A percentile compares a stretch with the other conserved stretches of the same genome.
Evolutionary conservation across 2,797 vertebrate species (phyloP).

Genomic region (Phoebastria nigripes): DNA sequence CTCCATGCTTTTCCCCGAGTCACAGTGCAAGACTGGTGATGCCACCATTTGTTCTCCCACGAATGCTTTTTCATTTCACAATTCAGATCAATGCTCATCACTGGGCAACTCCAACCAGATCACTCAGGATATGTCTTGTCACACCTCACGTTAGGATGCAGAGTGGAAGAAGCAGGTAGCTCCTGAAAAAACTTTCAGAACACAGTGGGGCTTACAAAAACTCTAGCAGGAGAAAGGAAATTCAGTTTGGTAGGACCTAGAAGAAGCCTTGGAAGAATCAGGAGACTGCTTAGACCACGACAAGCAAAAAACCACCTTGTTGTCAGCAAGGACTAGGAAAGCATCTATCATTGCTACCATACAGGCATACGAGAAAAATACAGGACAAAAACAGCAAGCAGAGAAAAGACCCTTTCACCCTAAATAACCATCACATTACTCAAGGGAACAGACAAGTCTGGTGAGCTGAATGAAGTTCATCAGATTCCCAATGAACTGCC

Average conservation of each 20-base stretch:
- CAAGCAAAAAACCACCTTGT: background rate
- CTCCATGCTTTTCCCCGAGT: accelerated
- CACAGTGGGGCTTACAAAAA: background rate
- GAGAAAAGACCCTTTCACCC: background rate
- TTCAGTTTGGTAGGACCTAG: background rate
- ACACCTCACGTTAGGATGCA: background rate
- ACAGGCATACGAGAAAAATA: background rate
- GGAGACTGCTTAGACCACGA: background rate
- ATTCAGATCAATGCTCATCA: background rate
- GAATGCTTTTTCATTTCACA: background rate
- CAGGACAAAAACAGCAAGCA: background rate
- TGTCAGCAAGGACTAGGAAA: background rate
- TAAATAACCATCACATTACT: background rate
- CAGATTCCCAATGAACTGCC: background rate
- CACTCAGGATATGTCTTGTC: background rate
- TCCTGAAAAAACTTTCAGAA: background rate
- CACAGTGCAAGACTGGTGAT: accelerated
- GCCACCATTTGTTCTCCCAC: background rate
- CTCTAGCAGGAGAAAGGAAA: background rate
- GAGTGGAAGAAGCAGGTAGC: background rate
- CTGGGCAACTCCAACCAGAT: background rate
- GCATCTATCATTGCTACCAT: background rate
- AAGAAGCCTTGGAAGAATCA: background rate
- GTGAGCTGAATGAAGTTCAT: background rate
- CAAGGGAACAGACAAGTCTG: background rate